phyloP scores from a whole-genome alignment of 1,140 invertebrate genomes.

The Drosophila tristis region DNA sequence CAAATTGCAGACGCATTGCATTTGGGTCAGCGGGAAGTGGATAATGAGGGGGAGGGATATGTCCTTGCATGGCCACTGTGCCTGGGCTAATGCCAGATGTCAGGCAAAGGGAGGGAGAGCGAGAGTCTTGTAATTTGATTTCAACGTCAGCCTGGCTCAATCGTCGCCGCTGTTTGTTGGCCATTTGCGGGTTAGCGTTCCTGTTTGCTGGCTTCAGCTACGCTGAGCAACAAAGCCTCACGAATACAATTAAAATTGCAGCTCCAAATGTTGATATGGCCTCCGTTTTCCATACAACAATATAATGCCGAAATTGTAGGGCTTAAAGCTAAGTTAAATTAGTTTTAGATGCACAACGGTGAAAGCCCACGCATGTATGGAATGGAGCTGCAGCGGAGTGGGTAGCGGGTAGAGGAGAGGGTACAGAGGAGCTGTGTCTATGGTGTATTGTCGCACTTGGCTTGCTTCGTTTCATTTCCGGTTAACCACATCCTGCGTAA shows the following conservation, averaged over 20 bases:
- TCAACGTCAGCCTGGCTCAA: constrained; percentile 49
- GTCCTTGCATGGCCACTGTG: neutral
- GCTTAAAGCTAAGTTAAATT: constrained; percentile 63
- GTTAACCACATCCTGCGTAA: constrained; percentile 81
- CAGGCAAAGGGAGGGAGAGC: neutral
- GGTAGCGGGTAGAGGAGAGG: neutral
- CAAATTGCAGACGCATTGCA: constrained; percentile 61
- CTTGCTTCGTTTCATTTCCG: constrained; percentile 78
- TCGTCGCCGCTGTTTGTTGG: constrained; percentile 50
- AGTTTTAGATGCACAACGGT: constrained; percentile 61
- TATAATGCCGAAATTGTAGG: constrained; percentile 28
- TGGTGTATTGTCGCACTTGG: constrained; percentile 66
- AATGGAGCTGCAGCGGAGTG: neutral
- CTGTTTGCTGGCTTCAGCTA: constrained; percentile 44
- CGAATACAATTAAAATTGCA: no score
- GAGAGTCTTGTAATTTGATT: constrained; percentile 79
- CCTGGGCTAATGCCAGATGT: neutral
- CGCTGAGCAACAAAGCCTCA: constrained; percentile 38
- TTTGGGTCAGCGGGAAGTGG: constrained; percentile 43
- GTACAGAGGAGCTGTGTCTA: neutral
- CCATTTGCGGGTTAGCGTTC: constrained; percentile 32
- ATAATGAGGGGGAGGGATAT: constrained; percentile 31
- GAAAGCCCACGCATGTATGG: constrained; percentile 23
- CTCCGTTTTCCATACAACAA: neutral
- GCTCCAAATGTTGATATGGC: no score